Conservation (phyloP, 2,888 invertebrate species). For the Isotomurus palustris region DNA sequence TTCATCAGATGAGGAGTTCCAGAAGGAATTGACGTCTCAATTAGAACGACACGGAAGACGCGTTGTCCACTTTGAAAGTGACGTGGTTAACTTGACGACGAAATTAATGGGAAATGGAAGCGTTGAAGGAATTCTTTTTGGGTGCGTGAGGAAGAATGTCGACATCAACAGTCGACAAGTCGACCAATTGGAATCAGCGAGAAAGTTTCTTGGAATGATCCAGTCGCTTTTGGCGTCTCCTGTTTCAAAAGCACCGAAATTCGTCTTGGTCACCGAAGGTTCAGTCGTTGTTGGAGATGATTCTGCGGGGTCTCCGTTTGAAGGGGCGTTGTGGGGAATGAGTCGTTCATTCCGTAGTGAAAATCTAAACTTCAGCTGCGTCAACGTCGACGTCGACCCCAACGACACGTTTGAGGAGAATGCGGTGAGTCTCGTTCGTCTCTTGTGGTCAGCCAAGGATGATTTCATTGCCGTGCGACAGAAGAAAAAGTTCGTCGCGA, state of each 20-base stretch:
- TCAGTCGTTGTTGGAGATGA: constrained; percentile 18
- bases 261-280: constrained; percentile 21
- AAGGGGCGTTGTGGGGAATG: constrained; percentile 8
- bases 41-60: neutral
- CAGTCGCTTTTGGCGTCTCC: too few species aligned
- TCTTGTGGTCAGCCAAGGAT: too few species aligned
- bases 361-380: neutral
- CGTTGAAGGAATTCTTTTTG: neutral
- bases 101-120: neutral
- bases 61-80: neutral
- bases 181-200: too few species aligned
- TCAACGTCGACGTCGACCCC: neutral
- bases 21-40: neutral
- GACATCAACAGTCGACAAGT: too few species aligned
- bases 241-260: too few species aligned
- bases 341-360: neutral
- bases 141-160: too few species aligned
- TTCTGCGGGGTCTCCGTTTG: neutral
- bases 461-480: too few species aligned
- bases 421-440: too few species aligned
- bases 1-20: neutral
- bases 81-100: neutral
- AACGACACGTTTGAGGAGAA: too few species aligned
- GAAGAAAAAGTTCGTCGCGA: too few species aligned
- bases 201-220: neutral